Percentiles rank a stretch among this genome's conserved stretches.
phyloP scores from a whole-genome alignment of 1,140 invertebrate species.

The Andrena cerasifolii region DNA sequence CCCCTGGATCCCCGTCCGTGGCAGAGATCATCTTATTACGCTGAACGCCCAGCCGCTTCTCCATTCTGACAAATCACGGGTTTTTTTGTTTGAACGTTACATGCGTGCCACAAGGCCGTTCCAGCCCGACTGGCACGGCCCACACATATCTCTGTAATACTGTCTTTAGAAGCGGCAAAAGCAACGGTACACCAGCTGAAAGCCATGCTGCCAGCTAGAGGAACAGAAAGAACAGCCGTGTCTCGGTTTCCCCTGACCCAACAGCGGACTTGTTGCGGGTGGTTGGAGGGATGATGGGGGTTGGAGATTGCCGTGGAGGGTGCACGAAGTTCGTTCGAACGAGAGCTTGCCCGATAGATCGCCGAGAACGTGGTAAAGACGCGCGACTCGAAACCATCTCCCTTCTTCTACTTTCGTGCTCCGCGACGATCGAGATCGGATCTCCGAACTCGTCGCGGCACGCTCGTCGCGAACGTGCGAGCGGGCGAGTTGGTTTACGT shows the following conservation, averaged over 20 bases:
- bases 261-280: not conserved
- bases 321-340: not conserved
- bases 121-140: constrained; percentile 62
- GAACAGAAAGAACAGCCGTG: constrained; percentile 60
- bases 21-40: constrained; percentile 72
- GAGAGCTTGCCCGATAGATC: not conserved
- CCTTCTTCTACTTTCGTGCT: no score
- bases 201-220: constrained; percentile 72
- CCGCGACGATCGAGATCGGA: no score
- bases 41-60: constrained; percentile 77
- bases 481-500: no score
- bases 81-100: constrained; percentile 75
- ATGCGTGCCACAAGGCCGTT: constrained; percentile 30
- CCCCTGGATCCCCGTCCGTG: constrained; percentile 43
- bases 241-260: constrained; percentile 39
- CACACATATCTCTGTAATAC: constrained; percentile 67
- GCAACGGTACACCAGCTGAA: constrained; percentile 66
- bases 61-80: constrained; percentile 80
- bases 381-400: not conserved
- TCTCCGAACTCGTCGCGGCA: no score
- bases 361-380: not conserved
- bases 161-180: constrained; percentile 71
- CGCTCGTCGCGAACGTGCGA: no score
- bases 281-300: not conserved
- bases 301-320: no score